Evolutionary conservation across 2,113 vertebrate genomes (phyloP), one percentile per base, ranked within the genome.

Genomic region (Caloenas nicobarica): DNA sequence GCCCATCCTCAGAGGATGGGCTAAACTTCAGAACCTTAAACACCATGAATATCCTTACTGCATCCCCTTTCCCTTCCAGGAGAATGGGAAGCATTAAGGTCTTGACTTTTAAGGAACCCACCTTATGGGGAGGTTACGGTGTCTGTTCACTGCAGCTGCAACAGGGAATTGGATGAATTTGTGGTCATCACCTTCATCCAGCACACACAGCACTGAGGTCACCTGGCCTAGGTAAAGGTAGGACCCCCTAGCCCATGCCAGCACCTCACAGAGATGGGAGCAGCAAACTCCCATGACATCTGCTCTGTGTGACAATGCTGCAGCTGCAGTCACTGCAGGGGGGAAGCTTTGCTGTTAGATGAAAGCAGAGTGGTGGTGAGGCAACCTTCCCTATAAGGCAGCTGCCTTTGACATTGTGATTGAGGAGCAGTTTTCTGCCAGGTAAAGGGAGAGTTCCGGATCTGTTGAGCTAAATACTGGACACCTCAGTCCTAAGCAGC

Each of bases 261-360:
- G 34, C 16, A 46, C 18, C 48, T 44, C 15, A 38, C 14, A 22
- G 61, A 50, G 46, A n/a, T 29, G 36, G 60, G 22, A 54, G 18
- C 34, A 69, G 33, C 38, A 62, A 31, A 17, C 21, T 66, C 53
- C 60, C 5, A 1, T 3, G n/a, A 9, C 5, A 34, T 4, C 73
- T 68, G 53, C 58, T 38, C 26, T 38, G 42, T 28, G 65, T 64
- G 61, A 42, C 44, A 29, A 19, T 0, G 0, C 51, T 29, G 82
- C 29, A 34, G 46, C 29, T 51, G 62, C 66, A 26, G 2, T 26
- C n/a, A 7, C 61, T 42, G 58, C 5, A 0, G 21, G 16, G 16
- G 33, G 2, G 29, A 80, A 69, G 29, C 23, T 77, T 40, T 53
- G 50, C 40, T 2, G 0, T 36, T 54, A 3, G 2, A 84, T 62